Evolutionary conservation across 2,888 invertebrate species (phyloP).

Genomic region (Lasiommata megera): DNA sequence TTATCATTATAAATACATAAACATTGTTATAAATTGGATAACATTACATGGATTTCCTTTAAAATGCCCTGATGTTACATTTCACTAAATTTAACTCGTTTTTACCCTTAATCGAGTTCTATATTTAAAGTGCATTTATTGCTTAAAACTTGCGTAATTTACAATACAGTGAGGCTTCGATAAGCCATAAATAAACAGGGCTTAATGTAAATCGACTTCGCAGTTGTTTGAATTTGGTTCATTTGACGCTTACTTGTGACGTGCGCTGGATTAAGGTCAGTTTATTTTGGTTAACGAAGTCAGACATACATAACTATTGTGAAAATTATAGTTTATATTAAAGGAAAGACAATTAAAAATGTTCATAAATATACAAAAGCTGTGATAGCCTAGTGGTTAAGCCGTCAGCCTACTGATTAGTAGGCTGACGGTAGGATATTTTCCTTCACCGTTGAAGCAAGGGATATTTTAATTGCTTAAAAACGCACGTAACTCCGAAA

Average conservation of each 20-base stretch:
- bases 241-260: neutral
- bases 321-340: too few species aligned
- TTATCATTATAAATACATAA: too few species aligned
- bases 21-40: too few species aligned
- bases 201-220: slow-evolving; percentile 57
- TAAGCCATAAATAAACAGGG: slow-evolving; percentile 62
- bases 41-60: too few species aligned
- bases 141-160: slow-evolving; percentile 64
- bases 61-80: slow-evolving; percentile 47
- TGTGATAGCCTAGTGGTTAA: too few species aligned
- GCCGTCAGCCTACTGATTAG: too few species aligned
- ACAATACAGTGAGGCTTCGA: slow-evolving; percentile 55
- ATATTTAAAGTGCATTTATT: slow-evolving; percentile 58
- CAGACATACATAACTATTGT: neutral
- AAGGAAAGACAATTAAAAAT: too few species aligned
- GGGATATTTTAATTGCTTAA: too few species aligned
- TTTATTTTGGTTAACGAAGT: slow-evolving; percentile 16
- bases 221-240: slow-evolving; percentile 43
- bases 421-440: too few species aligned
- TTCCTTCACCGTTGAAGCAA: too few species aligned
- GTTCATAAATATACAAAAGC: too few species aligned
- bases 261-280: neutral
- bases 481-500: too few species aligned
- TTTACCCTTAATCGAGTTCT: slow-evolving; percentile 57
- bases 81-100: slow-evolving; percentile 73